phyloP scores from a whole-genome alignment of 2,888 invertebrate genomes.

The Drosophila austrosaltans region DNA sequence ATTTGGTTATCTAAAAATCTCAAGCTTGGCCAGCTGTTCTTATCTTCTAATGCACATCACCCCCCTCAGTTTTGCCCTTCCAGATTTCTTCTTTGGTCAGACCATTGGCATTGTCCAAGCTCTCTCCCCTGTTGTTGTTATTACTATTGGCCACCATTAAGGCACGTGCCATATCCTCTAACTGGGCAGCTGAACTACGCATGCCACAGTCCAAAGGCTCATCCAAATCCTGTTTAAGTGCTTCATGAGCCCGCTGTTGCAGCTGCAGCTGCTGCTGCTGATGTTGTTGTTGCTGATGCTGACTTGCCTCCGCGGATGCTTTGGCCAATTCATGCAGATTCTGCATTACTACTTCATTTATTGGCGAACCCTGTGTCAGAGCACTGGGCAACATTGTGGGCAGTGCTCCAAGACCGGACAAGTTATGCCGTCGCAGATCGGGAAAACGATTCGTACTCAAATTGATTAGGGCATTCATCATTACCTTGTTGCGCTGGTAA shows the following conservation, averaged over 20 bases:
- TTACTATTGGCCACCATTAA: slow-evolving; percentile 56
- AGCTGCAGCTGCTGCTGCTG: slow-evolving; percentile 34
- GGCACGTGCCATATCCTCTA: slow-evolving; percentile 64
- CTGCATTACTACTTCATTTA: slow-evolving; percentile 64
- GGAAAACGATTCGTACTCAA: slow-evolving; percentile 78
- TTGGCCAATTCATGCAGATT: slow-evolving; percentile 71
- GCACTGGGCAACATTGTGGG: slow-evolving; percentile 55
- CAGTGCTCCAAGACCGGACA: slow-evolving; percentile 56
- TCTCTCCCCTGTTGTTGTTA: slow-evolving; percentile 13
- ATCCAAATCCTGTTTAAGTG: slow-evolving; percentile 61
- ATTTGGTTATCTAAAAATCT: slow-evolving; percentile 32
- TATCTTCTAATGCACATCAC: slow-evolving; percentile 52
- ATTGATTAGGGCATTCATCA: slow-evolving; percentile 82
- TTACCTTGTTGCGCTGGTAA: slow-evolving; percentile 83
- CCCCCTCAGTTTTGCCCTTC: slow-evolving; percentile 58
- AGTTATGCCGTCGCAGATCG: slow-evolving; percentile 73
- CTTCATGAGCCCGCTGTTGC: slow-evolving; percentile 43
- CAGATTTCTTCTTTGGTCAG: slow-evolving; percentile 58
- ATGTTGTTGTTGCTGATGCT: slow-evolving; percentile 58
- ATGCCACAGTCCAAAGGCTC: slow-evolving; percentile 77
- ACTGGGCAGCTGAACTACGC: slow-evolving; percentile 50
- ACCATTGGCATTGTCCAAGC: slow-evolving; percentile 42
- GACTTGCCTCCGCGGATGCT: slow-evolving; percentile 59
- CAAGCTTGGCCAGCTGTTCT: slow-evolving; percentile 49
- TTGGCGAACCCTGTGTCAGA: slow-evolving; percentile 57